Evolutionary conservation across 2,113 vertebrate species (phyloP).

Genomic region (Aegypius monachus): DNA sequence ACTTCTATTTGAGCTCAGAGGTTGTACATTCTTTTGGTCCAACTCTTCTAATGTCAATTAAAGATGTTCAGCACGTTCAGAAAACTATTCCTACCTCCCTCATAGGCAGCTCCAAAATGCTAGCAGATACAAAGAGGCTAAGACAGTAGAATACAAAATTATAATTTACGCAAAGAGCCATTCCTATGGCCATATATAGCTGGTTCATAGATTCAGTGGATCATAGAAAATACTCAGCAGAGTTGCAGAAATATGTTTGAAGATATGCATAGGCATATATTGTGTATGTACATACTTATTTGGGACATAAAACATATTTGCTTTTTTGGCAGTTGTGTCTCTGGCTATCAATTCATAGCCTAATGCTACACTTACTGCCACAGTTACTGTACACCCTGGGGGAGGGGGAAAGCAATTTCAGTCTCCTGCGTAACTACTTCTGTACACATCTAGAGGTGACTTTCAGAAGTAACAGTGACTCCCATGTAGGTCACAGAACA

Average conservation of each 20-base stretch:
- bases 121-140: neutral
- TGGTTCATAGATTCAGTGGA: neutral
- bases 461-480: neutral
- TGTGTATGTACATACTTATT: neutral
- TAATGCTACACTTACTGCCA: neutral
- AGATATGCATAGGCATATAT: neutral
- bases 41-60: neutral
- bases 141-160: neutral
- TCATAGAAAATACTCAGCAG: neutral
- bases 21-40: neutral
- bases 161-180: neutral
- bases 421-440: neutral
- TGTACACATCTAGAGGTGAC: neutral
- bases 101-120: neutral
- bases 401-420: neutral
- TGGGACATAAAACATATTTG: neutral
- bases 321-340: neutral
- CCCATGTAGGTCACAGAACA: neutral
- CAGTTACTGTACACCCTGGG: neutral
- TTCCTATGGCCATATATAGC: neutral
- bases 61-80: neutral
- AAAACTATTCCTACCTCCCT: neutral
- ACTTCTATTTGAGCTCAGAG: neutral
- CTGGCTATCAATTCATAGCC: neutral
- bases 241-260: neutral